phyloP scores from a whole-genome alignment of 2,888 invertebrate genomes.

The Aphodius granarius region DNA sequence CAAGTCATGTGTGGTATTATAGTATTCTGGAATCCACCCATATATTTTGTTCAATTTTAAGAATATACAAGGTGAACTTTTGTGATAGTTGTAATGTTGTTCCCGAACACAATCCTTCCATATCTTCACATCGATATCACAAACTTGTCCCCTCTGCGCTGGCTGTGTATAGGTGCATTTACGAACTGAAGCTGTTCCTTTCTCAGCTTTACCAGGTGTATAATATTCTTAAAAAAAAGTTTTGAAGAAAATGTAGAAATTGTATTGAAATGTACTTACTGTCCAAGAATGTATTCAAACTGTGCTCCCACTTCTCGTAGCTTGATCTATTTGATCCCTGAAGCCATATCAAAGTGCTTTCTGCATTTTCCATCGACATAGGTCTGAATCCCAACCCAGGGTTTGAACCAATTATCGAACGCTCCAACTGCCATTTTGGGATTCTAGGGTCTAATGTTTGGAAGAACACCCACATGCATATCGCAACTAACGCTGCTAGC shows the following conservation, averaged over 20 bases:
- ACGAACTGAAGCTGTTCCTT: conserved; percentile 50
- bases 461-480: conserved; percentile 93
- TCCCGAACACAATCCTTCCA: conserved; percentile 82
- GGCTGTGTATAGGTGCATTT: conserved; percentile 48
- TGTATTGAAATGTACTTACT: conserved; percentile 59
- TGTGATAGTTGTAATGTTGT: conserved; percentile 87
- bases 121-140: conserved; percentile 81
- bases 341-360: conserved; percentile 96
- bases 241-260: neutral
- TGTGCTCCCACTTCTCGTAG: conserved; percentile 77
- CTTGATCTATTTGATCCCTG: conserved; percentile 77
- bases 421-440: conserved; percentile 85
- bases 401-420: conserved; percentile 91
- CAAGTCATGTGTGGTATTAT: conserved; percentile 69
- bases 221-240: conserved; percentile 47
- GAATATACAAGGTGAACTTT: conserved; percentile 91
- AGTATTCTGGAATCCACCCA: conserved; percentile 85
- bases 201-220: conserved; percentile 50
- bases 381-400: conserved; percentile 97
- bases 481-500: conserved; percentile 88
- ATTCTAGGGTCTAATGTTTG: conserved; percentile 86
- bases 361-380: conserved; percentile 82
- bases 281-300: conserved; percentile 74
- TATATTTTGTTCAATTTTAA: conserved; percentile 95
- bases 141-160: conserved; percentile 68